Conservation (phyloP, 1,140 invertebrate genomes). For the Dreissena rostriformis region DNA sequence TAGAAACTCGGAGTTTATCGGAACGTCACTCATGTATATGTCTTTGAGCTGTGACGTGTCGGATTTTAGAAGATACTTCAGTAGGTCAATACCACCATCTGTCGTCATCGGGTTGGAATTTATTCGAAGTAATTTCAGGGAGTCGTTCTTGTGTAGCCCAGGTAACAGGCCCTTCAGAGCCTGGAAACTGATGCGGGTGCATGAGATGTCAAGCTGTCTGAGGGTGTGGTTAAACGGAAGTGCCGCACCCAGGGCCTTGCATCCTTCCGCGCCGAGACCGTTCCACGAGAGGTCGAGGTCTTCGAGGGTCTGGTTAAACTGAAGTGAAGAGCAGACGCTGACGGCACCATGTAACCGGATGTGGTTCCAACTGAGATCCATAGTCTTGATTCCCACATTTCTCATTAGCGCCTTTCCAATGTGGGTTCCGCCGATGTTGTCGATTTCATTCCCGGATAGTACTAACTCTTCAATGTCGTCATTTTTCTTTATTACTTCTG, state of each 20-base stretch:
- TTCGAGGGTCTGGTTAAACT: slow-evolving; percentile 53
- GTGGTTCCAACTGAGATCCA: slow-evolving; percentile 73
- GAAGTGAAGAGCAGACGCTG: slow-evolving; percentile 60
- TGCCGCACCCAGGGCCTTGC: slow-evolving; percentile 63
- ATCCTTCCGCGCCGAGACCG: slow-evolving; percentile 74
- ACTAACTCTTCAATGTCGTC: slow-evolving; percentile 64
- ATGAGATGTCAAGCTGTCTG: slow-evolving; percentile 70
- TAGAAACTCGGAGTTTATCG: slow-evolving; percentile 64
- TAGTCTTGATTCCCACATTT: slow-evolving; percentile 58
- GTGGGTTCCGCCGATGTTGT: slow-evolving; percentile 54
- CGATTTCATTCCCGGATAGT: slow-evolving; percentile 68
- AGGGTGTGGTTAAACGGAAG: slow-evolving; percentile 71
- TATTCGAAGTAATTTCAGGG: slow-evolving; percentile 65
- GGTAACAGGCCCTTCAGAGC: slow-evolving; percentile 57
- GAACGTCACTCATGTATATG: slow-evolving; percentile 57
- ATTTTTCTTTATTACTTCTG: slow-evolving; percentile 66
- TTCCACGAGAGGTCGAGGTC: slow-evolving; percentile 76
- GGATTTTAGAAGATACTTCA: slow-evolving; percentile 46
- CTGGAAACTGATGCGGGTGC: slow-evolving; percentile 62
- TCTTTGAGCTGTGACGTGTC: slow-evolving; percentile 29
- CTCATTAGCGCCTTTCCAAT: slow-evolving; percentile 64
- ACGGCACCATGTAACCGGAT: slow-evolving; percentile 65
- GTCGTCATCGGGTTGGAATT: slow-evolving; percentile 64
- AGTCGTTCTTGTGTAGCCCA: slow-evolving; percentile 65
- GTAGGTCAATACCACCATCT: slow-evolving; percentile 56